Conservation (phyloP, 2,113 vertebrate species). For the zebrafish (Danio rerio) region GRCz12tu NC_133188.1:2831001-2831500, state of each 20-base stretch:
- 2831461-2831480: too few species aligned
- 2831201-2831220: neutral
- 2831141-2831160: conserved; percentile 93
- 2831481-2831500: too few species aligned
- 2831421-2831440: neutral
- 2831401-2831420: neutral
- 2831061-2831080: conserved; percentile 96
- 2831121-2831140: conserved; percentile 93
- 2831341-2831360: conserved; percentile 99
- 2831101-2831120: conserved; percentile 98
- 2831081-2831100: conserved; percentile 95
- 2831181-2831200: too few species aligned
- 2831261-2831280: conserved; percentile 88
- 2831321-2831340: conserved; percentile 99
- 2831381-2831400: neutral
- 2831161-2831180: conserved; percentile 75
- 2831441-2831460: too few species aligned
- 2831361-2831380: conserved; percentile 81
- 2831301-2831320: conserved; percentile 99
- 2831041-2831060: conserved; percentile 62
- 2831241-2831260: neutral
- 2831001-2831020: too few species aligned
- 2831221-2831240: neutral
- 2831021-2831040: neutral
- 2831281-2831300: conserved; percentile 98